phyloP scores from a whole-genome alignment of 1,140 invertebrate genomes.

The Brachionus manjavacas region DNA sequence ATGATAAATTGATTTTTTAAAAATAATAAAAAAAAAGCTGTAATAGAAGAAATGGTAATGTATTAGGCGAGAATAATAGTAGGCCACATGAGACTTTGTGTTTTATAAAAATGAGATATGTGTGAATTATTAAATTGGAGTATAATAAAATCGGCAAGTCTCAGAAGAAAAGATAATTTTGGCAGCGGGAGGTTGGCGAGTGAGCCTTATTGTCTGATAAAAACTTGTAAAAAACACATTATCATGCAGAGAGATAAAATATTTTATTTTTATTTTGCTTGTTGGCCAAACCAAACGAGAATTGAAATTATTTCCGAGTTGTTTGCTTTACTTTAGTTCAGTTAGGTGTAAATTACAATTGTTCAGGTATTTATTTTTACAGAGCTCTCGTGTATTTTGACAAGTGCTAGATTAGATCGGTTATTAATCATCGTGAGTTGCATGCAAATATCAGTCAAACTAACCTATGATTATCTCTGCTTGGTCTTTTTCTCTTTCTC shows the following conservation, averaged over 20 bases:
- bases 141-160: not conserved
- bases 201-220: conserved; percentile 7
- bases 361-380: not conserved
- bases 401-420: conserved; percentile 22
- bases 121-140: conserved; percentile 11
- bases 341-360: not conserved
- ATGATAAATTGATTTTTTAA: too few species aligned
- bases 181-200: not conserved
- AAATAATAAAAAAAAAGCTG: not conserved
- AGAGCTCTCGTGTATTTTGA: not conserved
- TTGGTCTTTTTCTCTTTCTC: not conserved
- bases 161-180: conserved; percentile 3
- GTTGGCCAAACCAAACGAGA: not conserved
- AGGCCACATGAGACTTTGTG: not conserved
- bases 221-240: conserved; percentile 24
- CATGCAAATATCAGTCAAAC: not conserved
- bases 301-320: not conserved
- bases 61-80: not conserved
- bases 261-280: not conserved
- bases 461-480: conserved; percentile 34
- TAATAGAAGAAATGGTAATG: not conserved
- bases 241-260: not conserved
- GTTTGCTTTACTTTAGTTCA: not conserved
- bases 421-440: not conserved
- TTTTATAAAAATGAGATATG: not conserved